Evolutionary conservation across 2,888 invertebrate species (phyloP), one percentile per base, ranked within the genome.

Genomic region (Clostera curtula): DNA sequence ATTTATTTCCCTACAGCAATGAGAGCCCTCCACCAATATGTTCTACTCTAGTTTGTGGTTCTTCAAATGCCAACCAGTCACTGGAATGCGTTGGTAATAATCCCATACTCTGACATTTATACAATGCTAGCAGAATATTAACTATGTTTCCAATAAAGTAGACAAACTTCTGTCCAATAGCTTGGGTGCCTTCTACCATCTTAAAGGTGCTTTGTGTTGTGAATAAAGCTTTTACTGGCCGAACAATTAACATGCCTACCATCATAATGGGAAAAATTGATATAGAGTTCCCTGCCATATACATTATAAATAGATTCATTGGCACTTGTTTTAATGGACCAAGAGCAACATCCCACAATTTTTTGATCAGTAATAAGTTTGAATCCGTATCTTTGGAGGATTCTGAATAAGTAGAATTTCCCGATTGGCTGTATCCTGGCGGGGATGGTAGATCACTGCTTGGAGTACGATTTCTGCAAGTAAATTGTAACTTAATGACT

Each of bases 221-320:
- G 68, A 98, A 95, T 30, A 99, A 86, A 2, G 98, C 97, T 79
- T 98, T 98, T 12, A 98, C 89, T 2, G 98, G 98, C 36, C 98
- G 86, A 56, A 98, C 93, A 52, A 98, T 92, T 80, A 99, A 88
- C 99, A 99, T 99, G 20, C 97, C 98, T 5, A 99, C 97, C 99
- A 99, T 99, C 99, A 99, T 99, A 24, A 99, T 99, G 0, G 99
- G 99, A 58, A 99, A 98, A 54, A 99, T 98, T 0, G 98, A 98
- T 56, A 99, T 98, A 0, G 98, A 97, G 71, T 96, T 98, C 9
- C 98, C 98, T 27, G 98, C 97, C 99, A 99, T 99, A 76, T 98
- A 99, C 97, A 99, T 98, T 34, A 99, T 96, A 69, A 99, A 97
- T 37, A 99, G 85, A 75, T 99, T 99, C 99, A 99, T 99, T 1